These are phyloP conservation scores for Augochlora pura DNA, from an alignment of 1,140 invertebrate genomes.

Conservation along the genomic window DNA sequence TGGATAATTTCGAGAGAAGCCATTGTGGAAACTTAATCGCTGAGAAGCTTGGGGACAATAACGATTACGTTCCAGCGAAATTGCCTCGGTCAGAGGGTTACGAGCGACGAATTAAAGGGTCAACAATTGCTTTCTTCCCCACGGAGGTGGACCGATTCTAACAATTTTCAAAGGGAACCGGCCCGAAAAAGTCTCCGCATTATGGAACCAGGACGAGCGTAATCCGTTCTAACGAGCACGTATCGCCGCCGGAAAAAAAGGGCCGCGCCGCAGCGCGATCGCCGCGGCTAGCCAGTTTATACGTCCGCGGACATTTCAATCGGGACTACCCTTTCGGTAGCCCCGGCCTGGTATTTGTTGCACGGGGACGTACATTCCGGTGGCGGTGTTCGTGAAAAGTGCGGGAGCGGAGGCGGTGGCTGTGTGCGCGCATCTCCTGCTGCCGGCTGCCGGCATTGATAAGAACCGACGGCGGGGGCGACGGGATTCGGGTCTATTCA, in stretches of 20 bases:
- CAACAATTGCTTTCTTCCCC: neutral
- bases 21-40: neutral
- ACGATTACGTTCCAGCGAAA: neutral
- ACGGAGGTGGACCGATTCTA: too few species aligned
- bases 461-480: neutral
- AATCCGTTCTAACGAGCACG: constrained; percentile 1
- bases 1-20: neutral
- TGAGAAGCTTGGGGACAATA: too few species aligned
- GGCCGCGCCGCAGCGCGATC: neutral
- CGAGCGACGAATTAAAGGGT: neutral
- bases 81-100: neutral
- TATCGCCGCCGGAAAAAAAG: neutral
- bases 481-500: neutral
- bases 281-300: neutral
- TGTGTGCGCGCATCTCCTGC: neutral
- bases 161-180: neutral
- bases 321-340: neutral
- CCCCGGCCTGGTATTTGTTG: neutral
- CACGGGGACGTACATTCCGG: neutral
- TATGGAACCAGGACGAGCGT: neutral
- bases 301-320: neutral
- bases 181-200: neutral
- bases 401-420: neutral
- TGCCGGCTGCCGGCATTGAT: neutral
- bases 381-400: neutral